These are phyloP conservation scores for Acrossocheilus fasciatus DNA, from an alignment of 2,797 vertebrate species.

Conservation along the genomic window DNA sequence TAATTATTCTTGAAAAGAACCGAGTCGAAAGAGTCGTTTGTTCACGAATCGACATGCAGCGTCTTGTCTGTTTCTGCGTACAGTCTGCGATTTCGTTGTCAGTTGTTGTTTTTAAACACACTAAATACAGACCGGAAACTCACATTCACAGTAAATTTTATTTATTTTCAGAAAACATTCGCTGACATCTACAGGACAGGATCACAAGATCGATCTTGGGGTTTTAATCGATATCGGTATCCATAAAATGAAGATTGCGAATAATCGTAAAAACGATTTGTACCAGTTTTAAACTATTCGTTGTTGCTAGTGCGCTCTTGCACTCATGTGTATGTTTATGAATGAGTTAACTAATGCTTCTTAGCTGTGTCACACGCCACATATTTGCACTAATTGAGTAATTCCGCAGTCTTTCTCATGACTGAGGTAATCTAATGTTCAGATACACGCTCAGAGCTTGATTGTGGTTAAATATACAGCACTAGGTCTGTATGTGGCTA, in stretches of 20 bases:
- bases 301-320: background rate
- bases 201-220: too few relatives aligned
- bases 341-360: slow-evolving; percentile 66
- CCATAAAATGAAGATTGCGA: background rate
- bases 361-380: slow-evolving; percentile 75
- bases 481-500: slow-evolving; percentile 30
- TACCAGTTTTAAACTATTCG: background rate
- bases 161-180: background rate
- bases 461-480: slow-evolving; percentile 43
- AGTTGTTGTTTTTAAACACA: background rate
- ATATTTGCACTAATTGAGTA: slow-evolving; percentile 77
- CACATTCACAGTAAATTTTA: too few relatives aligned
- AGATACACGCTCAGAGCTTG: slow-evolving; percentile 52
- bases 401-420: slow-evolving; percentile 73
- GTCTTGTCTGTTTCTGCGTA: slow-evolving; percentile 24
- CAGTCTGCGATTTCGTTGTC: background rate
- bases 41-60: background rate
- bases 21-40: background rate
- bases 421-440: slow-evolving; percentile 78
- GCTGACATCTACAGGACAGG: background rate
- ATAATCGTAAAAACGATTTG: background rate
- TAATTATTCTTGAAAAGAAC: background rate
- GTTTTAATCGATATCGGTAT: background rate
- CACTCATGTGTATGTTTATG: background rate
- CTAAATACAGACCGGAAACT: background rate